Percentiles rank a stretch among this genome's conserved stretches.
phyloP scores from a whole-genome alignment of 2,888 invertebrate species.

The Lasioglossum oenotherae region DNA sequence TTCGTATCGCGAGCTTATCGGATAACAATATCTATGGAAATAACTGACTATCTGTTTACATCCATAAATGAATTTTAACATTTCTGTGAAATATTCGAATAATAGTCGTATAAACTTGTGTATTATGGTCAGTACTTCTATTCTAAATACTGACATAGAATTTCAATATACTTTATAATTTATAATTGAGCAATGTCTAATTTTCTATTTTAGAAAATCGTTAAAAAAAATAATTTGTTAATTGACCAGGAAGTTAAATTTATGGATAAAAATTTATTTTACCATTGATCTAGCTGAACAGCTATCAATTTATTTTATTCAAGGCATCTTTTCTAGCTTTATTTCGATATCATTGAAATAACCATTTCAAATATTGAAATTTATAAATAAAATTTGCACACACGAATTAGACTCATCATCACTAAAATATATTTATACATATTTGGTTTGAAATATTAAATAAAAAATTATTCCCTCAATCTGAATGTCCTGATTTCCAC shows the following conservation, averaged over 20 bases:
- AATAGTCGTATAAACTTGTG: background rate
- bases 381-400: background rate
- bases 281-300: background rate
- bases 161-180: background rate
- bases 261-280: background rate
- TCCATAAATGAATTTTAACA: background rate
- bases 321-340: background rate
- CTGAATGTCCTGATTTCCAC: background rate
- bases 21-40: background rate
- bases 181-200: background rate
- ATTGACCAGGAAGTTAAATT: background rate
- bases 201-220: background rate
- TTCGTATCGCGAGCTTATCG: constrained; percentile 7
- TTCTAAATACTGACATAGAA: background rate
- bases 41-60: background rate
- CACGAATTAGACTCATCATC: background rate
- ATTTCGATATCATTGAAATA: background rate
- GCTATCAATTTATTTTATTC: background rate
- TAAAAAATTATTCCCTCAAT: background rate
- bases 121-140: background rate
- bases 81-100: background rate
- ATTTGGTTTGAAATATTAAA: background rate
- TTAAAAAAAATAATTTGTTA: background rate
- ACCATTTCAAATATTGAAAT: background rate
- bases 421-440: no score